Evolutionary conservation across 2,888 invertebrate species (phyloP).

Genomic region (Idaea biselata): DNA sequence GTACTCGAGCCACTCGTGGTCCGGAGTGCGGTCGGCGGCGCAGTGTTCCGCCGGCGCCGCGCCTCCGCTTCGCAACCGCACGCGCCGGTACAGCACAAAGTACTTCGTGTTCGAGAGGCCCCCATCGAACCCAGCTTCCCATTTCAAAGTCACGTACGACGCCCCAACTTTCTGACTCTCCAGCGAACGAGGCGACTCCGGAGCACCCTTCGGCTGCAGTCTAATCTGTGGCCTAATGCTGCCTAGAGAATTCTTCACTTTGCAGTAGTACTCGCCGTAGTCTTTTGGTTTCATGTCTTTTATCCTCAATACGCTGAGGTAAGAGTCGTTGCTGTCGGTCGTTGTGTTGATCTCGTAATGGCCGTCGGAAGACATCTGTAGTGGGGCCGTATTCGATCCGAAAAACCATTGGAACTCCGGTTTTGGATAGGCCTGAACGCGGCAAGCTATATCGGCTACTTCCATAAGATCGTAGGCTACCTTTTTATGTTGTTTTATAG

Average conservation of each 20-base stretch:
- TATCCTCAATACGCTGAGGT: slow-evolving; percentile 88
- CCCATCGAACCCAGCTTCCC: slow-evolving; percentile 96
- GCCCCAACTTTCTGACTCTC: slow-evolving; percentile 87
- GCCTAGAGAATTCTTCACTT: slow-evolving; percentile 91
- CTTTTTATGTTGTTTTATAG: slow-evolving; percentile 91
- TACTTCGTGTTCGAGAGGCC: slow-evolving; percentile 93
- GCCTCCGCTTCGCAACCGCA: slow-evolving; percentile 74
- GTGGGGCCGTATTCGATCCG: slow-evolving; percentile 86
- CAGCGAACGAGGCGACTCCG: slow-evolving; percentile 89
- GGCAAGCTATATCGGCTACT: slow-evolving; percentile 92
- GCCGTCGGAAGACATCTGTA: slow-evolving; percentile 90
- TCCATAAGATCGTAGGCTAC: slow-evolving; percentile 93
- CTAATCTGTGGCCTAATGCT: slow-evolving; percentile 87
- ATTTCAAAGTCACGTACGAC: slow-evolving; percentile 88
- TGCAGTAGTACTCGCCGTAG: slow-evolving; percentile 95
- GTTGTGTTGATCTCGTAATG: slow-evolving; percentile 92
- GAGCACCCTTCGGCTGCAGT: slow-evolving; percentile 92
- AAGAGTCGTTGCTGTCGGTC: slow-evolving; percentile 91
- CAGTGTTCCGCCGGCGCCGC: slow-evolving; percentile 65
- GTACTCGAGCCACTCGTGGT: slow-evolving; percentile 88
- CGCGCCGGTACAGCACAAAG: slow-evolving; percentile 90
- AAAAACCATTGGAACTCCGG: slow-evolving; percentile 96
- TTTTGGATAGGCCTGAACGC: slow-evolving; percentile 94
- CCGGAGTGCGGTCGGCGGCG: slow-evolving; percentile 57
- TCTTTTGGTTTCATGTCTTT: slow-evolving; percentile 89